Evolutionary conservation across 2,888 invertebrate genomes (phyloP).

Genomic region (Eucriotettix oculatus): DNA sequence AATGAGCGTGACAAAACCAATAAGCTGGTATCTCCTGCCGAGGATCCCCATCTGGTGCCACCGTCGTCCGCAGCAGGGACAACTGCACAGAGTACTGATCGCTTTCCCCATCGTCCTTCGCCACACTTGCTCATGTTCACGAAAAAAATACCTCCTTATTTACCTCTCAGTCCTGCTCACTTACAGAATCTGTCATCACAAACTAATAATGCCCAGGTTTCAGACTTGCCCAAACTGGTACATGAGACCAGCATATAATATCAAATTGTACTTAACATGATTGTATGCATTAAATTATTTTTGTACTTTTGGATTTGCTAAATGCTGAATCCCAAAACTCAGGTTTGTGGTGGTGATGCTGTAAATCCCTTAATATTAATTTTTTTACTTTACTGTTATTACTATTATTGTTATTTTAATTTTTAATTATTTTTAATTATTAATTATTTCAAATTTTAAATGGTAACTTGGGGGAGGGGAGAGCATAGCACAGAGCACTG

Average conservation of each 20-base stretch:
- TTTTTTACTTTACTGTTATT: neutral
- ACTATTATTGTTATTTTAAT: neutral
- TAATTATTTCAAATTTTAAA: neutral
- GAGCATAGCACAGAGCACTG: slow-evolving; percentile 12
- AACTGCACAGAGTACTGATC: slow-evolving; percentile 10
- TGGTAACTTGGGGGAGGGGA: slow-evolving; percentile 1
- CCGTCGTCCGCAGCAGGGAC: slow-evolving; percentile 5
- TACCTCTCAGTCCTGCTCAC: slow-evolving; percentile 14
- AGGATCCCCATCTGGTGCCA: slow-evolving; percentile 17
- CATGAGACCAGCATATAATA: slow-evolving; percentile 54
- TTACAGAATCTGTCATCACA: slow-evolving; percentile 15
- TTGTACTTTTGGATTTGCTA: no score
- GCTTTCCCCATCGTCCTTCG: slow-evolving; percentile 30
- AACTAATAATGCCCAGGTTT: slow-evolving; percentile 18
- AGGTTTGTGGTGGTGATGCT: slow-evolving; percentile 14
- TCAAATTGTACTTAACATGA: neutral
- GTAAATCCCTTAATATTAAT: slow-evolving; percentile 6
- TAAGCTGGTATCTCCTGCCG: slow-evolving; percentile 18
- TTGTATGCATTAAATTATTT: no score
- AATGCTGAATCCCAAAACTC: neutral
- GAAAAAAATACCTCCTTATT: slow-evolving; percentile 13
- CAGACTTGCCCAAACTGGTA: slow-evolving; percentile 44
- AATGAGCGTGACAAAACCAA: slow-evolving; percentile 18
- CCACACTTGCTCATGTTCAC: slow-evolving; percentile 12
- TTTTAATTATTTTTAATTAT: neutral